Base-by-base conservation (phyloP, 2,888 invertebrate species). In the Polyploca ridens region DNA sequence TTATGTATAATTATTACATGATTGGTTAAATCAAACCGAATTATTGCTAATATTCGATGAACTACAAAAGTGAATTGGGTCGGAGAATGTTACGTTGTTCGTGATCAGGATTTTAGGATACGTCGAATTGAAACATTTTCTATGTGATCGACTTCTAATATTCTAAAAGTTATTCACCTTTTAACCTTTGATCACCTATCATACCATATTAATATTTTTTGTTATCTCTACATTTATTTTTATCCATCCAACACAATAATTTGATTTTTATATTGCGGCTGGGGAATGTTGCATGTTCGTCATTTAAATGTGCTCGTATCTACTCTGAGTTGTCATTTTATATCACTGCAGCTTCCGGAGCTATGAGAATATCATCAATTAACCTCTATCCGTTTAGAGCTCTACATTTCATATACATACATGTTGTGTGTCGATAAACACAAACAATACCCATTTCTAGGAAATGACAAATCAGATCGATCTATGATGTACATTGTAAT, bases 231-330 rank as follows among this genome's bases (percentile, higher is more conserved):
- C 73, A 71, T 76, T 84, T 90, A 71, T 85, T 85, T 91, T 83
- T 77, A 85, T 90, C 93, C 93, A 93, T 93, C 90, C 90, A 88
- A 90, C 90, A 93, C 88, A 89, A 89, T 87, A 73, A 78, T 89
- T 88, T 85, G 79, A 76, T 87, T 61, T 91, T 90, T 85, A 80
- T 83, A 91, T 85, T 88, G 93, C 93, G 93, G 93, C 93, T 94
- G 93, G 93, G 92, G 93, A 94, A 93, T 94, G 94, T 87, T 90
- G 93, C 93, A 93, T 93, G 93, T 76, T 79, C 70, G 82, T 86
- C 75, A 77, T 77, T 71, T 79, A 79, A 73, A 81, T 82, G 81
- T 86, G 77, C 78, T 79, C 78, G 75, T 84, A 68, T 72, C 64
- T 77, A 71, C 69, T 72, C 78, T 85, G 85, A 84, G 71, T 83